phyloP scores from a whole-genome alignment of 1,140 invertebrate genomes.

The Bombus confusus region DNA sequence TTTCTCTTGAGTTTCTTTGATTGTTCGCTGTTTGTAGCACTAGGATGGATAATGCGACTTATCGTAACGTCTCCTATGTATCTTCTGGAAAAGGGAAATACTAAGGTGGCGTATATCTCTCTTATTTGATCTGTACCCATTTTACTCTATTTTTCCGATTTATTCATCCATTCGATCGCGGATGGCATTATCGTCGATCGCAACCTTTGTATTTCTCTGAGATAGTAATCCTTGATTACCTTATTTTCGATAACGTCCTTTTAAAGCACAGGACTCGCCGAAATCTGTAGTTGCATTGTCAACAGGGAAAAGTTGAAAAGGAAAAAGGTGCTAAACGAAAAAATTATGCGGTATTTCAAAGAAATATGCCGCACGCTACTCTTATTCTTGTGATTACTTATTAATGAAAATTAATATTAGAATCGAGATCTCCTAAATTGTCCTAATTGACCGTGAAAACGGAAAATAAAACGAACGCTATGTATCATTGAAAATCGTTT shows the following conservation, averaged over 20 bases:
- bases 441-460: neutral
- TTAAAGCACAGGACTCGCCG: slow-evolving; percentile 18
- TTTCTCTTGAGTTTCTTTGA: slow-evolving; percentile 22
- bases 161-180: neutral
- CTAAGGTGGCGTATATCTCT: neutral
- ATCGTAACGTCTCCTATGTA: neutral
- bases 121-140: neutral
- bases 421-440: neutral
- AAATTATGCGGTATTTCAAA: slow-evolving; percentile 49
- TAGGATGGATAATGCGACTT: neutral
- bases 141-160: neutral
- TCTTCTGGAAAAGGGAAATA: neutral
- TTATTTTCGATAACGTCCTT: slow-evolving; percentile 18
- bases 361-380: slow-evolving; percentile 40
- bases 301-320: neutral
- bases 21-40: slow-evolving; percentile 9
- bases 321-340: slow-evolving; percentile 4
- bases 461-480: neutral
- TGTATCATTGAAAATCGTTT: no score
- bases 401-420: neutral
- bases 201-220: slow-evolving; percentile 15
- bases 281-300: slow-evolving; percentile 1
- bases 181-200: neutral
- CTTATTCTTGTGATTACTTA: slow-evolving; percentile 23
- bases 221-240: neutral